A percentile compares a stretch with the other conserved stretches of the same genome.
phyloP scores from a whole-genome alignment of 2,113 vertebrate species.

The Scopus umbretta region DNA sequence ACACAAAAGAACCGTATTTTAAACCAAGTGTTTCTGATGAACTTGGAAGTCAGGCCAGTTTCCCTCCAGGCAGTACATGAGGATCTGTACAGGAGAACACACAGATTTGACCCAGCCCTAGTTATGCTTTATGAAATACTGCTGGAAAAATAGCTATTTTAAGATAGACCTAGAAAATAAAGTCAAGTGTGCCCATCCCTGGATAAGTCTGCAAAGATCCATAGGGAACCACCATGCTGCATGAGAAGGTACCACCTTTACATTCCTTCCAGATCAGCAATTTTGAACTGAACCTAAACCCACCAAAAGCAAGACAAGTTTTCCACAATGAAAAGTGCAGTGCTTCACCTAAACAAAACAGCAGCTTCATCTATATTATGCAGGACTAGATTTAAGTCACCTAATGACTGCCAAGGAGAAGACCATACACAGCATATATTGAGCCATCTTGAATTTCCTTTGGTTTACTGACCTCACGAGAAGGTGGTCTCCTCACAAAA shows the following conservation, averaged over 20 bases:
- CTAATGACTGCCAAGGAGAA: neutral
- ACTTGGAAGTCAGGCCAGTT: neutral
- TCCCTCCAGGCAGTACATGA: neutral
- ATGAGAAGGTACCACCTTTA: neutral
- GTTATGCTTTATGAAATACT: neutral
- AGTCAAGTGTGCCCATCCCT: neutral
- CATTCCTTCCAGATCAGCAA: neutral
- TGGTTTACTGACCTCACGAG: neutral
- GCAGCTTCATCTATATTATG: neutral
- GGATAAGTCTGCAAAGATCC: neutral
- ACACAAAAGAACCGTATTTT: neutral
- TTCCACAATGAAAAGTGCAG: neutral
- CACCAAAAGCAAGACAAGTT: neutral
- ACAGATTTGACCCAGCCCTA: neutral
- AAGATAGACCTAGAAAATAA: neutral
- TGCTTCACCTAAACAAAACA: neutral
- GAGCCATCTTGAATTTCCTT: neutral
- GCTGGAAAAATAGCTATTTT: neutral
- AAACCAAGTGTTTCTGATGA: neutral
- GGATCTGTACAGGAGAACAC: neutral
- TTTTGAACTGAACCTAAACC: neutral
- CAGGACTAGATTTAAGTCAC: neutral
- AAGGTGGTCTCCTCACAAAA: neutral
- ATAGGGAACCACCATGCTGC: fast-evolving
- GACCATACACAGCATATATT: neutral